Base-by-base conservation (phyloP, 1,140 invertebrate genomes). In the Solen grandis region DNA sequence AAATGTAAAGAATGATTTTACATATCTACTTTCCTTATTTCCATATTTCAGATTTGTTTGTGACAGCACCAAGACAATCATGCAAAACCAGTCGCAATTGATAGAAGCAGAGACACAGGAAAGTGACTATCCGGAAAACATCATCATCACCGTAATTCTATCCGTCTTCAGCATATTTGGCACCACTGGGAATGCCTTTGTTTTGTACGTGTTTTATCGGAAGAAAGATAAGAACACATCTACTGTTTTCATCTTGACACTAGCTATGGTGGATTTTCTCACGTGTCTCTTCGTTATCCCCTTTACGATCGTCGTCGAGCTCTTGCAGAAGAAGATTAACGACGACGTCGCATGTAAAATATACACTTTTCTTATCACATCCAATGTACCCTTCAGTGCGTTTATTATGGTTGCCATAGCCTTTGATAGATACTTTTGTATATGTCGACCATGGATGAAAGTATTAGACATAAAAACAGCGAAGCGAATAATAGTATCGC, bases 361-460 rank as follows among this genome's bases (percentile, higher is more conserved):
- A 16, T 92, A 90, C 62, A 82, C 88, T 10, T 92, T 92, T 74
- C 75, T 91, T 5, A 90, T 89, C 36, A 91, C 89, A 1, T 89
- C 86, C 19, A 91, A 88, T 38, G 87, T 92, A 0, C 90, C 90
- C 0, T 90, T 90, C 81, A 89, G 90, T 19, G 86, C 89, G 13
- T 88, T 92, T 63, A 88, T 92, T 41, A 92, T 92, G 90, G 88
- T 90, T 13, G 89, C 89, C 29, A 91, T 92, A n/a, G 91, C 90
- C 5, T 88, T 91, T 62, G 91, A 92, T 83, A 83, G 91, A 65
- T 92, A 91, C 77, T 88, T 92, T 57, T 91, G 91, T 69, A 92
- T 92, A 33, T 92, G 92, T 69, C 87, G 89, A 62, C 91, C 91
- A 31, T 91, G 90, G 82, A 82, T 86, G 16, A 87, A 89, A 35